Evolutionary conservation across 1,140 invertebrate species (phyloP), one percentile per base, ranked within the genome.

Genomic region (Agrypnia vestita): DNA sequence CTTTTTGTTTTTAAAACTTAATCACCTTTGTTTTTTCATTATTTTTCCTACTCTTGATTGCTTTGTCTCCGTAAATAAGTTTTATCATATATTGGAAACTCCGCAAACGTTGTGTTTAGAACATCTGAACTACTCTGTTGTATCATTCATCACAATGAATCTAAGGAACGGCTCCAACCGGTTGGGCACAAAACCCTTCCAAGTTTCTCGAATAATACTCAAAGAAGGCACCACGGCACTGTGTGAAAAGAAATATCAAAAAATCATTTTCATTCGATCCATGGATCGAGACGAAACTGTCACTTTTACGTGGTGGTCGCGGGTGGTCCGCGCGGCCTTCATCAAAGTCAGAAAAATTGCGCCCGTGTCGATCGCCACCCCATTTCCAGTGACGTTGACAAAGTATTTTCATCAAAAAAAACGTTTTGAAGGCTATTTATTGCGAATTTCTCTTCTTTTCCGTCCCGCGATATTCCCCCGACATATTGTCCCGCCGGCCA

Each of bases 371-470:
- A 73, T 73, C 69, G 46, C 46, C 53, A 47, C 53, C 67, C 25
- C 49, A 35, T 6, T 6, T 6, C 6, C 13, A 19, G 46, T 64
- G 81, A 82, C 64, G 69, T 74, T 77, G 81, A 82, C 74, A 82
- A 82, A 82, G 73, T 82, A 78, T 69, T 82, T 82, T 82, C 75
- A 77, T 80, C 74, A 77, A 80, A 80, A 73, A 78, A 82, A 77
- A 55, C 77, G 62, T 82, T 80, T 82, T 77, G 78, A 82, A 80
- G 78, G 74, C 78, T 81, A 79, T 82, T 82, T 82, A 82, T 82
- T 82, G 53, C 49, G 46, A 61, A 59, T 73, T 56, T 69, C 76
- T 71, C 47, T 71, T 67, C n/a, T 75, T 59, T 75, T 61, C 55
- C 56, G 47, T 55, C 25, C 59, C 46, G 17, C 21, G 53, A 75